Evolutionary conservation across 1,140 invertebrate species (phyloP).

Genomic region (Venustaconcha ellipsiformis): DNA sequence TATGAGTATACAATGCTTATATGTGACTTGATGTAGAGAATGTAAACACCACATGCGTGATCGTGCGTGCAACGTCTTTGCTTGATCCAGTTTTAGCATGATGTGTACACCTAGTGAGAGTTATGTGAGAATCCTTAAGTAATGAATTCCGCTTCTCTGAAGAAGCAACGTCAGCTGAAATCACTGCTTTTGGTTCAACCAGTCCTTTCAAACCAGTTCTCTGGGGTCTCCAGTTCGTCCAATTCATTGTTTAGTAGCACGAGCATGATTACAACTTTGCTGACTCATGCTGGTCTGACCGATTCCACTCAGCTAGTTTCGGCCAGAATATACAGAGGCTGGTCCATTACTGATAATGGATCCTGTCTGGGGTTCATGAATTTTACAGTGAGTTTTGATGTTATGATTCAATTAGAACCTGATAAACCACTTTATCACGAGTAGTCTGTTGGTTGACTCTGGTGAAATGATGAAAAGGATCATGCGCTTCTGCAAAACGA

Average conservation of each 20-base stretch:
- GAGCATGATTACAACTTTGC: conserved; percentile 31
- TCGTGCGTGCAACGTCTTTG: neutral
- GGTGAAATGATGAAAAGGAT: no score
- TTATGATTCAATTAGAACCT: no score
- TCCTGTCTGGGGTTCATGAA: conserved; percentile 43
- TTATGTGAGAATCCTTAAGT: conserved; percentile 23
- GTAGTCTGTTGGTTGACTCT: no score
- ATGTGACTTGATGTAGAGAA: conserved; percentile 1
- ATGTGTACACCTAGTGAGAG: conserved; percentile 22
- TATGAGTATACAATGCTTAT: neutral
- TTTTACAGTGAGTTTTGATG: neutral
- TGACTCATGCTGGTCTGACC: conserved; percentile 40
- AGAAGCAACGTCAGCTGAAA: conserved; percentile 22
- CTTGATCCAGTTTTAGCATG: conserved; percentile 4
- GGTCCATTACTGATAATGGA: conserved; percentile 35
- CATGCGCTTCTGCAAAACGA: no score
- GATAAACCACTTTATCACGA: no score
- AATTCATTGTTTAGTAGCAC: conserved; percentile 29
- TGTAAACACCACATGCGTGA: neutral
- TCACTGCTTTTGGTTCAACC: conserved; percentile 33
- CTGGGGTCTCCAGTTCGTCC: conserved; percentile 7
- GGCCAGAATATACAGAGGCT: conserved; percentile 39
- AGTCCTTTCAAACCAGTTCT: conserved; percentile 30
- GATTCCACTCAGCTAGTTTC: conserved; percentile 43
- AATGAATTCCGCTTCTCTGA: conserved; percentile 36